Evolutionary conservation across 2,113 vertebrate species (phyloP).

Genomic region (Castor canadensis): DNA sequence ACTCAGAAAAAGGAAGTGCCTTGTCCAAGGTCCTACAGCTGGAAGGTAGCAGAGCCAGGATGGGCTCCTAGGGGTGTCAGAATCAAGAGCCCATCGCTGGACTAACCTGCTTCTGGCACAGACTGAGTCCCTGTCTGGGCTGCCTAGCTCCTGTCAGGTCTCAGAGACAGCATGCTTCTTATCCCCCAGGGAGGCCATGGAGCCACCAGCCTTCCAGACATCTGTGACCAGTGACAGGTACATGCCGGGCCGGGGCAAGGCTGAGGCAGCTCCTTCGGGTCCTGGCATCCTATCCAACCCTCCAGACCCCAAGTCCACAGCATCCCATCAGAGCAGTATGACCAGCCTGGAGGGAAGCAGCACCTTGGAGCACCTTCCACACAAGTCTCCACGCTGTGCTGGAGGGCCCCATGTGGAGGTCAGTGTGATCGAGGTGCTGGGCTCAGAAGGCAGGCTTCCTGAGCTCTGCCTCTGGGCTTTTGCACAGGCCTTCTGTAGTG

Average conservation of each 20-base stretch:
- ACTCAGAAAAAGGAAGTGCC: neutral
- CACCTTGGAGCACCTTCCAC: slow-evolving; percentile 37
- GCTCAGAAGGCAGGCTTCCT: too few relatives aligned
- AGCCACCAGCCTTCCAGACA: neutral
- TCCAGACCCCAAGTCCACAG: neutral
- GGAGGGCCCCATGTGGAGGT: neutral
- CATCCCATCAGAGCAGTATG: slow-evolving; percentile 80
- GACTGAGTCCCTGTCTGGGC: neutral
- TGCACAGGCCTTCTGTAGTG: neutral
- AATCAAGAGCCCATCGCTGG: neutral
- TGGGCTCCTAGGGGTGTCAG: neutral
- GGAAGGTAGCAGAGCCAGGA: neutral
- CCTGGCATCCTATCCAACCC: neutral
- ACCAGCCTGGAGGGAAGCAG: slow-evolving; percentile 78
- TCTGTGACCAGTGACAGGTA: neutral
- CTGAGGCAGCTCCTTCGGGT: fast-evolving
- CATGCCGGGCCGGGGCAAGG: neutral
- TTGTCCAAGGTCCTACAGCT: neutral
- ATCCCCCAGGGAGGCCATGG: neutral
- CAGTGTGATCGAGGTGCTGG: neutral
- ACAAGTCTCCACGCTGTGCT: slow-evolving; percentile 56
- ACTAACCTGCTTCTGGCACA: neutral
- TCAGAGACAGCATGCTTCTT: neutral
- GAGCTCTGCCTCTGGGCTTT: neutral
- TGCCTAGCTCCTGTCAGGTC: neutral